Base-by-base conservation (phyloP, 1,140 invertebrate species). In the Cyclargus thomasi region DNA sequence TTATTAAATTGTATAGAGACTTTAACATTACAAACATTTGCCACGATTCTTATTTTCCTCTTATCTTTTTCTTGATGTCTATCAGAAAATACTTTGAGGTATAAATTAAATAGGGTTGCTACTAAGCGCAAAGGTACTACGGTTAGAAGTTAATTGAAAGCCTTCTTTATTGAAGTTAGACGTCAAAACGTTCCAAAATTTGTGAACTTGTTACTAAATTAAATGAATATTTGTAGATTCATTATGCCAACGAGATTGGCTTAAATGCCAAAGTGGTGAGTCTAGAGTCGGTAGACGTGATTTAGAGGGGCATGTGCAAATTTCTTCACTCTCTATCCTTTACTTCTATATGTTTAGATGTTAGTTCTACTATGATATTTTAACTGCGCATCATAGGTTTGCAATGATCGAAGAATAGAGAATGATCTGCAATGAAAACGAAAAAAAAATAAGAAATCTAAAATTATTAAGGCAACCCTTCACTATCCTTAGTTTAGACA, bases 181-280 rank as follows among this genome's bases (percentile, higher is more conserved):
- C 29, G 29, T 47, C 39, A 47, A 47, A 47, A 11, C 39, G 39
- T 47, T 47, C 39, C 14, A 47, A n/a, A 47, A 47, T 47, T 47
- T 47, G 14, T 47, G 8, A 47, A 47, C 14, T 59, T 75, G 71
- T 70, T 70, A 74, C 74, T 76, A 70, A 72, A 70, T 63, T 72
- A 63, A 76, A 71, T 81, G 72, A 81, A 82, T 83, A 85, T 87
- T 90, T 88, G 67, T 90, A 90, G 87, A 90, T 90, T 88, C 88
- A 85, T 88, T 90, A 85, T 85, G 80, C 78, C 88, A 90, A 79
- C 88, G 88, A 80, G 88, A 88, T 78, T 90, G 86, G 88, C 88
- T 90, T 74, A 88, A 88, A 82, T 81, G 84, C 84, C 86, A 86
- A 83, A 88, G 83, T 80, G 88, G 88, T 90, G 83, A 90, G 88